Percentiles rank a stretch among this genome's conserved stretches.
These are phyloP conservation scores for Syrmaticus mikado DNA, from an alignment of 2,113 vertebrate species.

Conservation along the genomic window DNA sequence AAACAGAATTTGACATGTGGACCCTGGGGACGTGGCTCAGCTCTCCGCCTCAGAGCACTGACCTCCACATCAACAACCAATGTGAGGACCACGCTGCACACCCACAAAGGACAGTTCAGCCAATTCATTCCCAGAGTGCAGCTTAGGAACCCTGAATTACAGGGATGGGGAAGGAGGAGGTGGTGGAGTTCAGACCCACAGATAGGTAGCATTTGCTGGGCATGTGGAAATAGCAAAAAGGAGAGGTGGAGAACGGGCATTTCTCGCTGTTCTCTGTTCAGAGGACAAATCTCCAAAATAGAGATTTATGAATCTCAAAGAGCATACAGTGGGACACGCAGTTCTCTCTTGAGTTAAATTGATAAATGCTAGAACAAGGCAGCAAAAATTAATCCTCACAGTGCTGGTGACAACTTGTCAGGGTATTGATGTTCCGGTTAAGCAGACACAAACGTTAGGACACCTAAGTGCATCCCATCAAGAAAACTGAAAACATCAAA, in stretches of 20 bases:
- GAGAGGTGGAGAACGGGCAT: background rate
- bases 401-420: constrained; percentile 17
- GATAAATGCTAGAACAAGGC: constrained; percentile 21
- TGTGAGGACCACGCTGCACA: accelerated
- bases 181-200: background rate
- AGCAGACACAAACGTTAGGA: constrained; percentile 11
- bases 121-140: accelerated
- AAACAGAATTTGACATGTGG: background rate
- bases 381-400: constrained; percentile 29
- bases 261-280: background rate
- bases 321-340: background rate
- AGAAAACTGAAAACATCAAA: background rate
- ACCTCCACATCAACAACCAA: background rate
- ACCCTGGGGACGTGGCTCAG: background rate
- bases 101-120: background rate
- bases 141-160: background rate
- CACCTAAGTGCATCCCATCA: background rate
- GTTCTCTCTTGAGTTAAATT: constrained; percentile 24
- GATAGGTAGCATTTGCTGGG: accelerated
- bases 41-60: background rate
- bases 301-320: constrained; percentile 21
- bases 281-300: background rate
- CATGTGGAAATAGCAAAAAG: background rate
- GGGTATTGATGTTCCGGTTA: background rate
- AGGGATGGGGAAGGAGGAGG: background rate